Base-by-base conservation (phyloP, 2,888 invertebrate genomes). In the Linnaemya tessellans region DNA sequence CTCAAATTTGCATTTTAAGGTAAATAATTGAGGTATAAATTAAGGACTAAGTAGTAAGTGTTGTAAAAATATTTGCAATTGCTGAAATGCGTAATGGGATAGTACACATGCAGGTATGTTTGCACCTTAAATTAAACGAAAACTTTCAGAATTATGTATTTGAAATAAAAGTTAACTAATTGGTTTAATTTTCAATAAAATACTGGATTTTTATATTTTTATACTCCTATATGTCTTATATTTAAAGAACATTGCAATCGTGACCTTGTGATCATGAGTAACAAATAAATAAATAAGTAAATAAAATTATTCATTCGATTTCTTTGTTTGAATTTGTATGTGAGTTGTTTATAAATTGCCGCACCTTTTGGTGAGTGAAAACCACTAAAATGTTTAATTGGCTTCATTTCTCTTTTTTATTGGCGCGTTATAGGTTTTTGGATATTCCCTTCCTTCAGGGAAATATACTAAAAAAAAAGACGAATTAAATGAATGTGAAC, bases 231-330 rank as follows among this genome's bases (percentile, higher is more conserved):
- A 8, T n/a, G n/a, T n/a, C 3, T 49, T 5, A 49, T 20, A 60
- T 64, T 46, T 22, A 70, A 77, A 82, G 81, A 82, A 77, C 64
- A 77, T 60, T 30, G 2, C 46, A 64, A 25, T 38, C 81, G 56
- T 77, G 81, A 77, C 81, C 75, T 82, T 82, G 81, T 58, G 49
- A 3, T 68, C 60, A 77, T 77, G 68, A 77, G 75, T 82, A 70
- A 82, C 70, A 70, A 62, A 70, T 68, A 70, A 62, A 70, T 74
- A 54, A 65, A 64, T 68, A 35, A 46, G 9, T 38, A 54, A 67
- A 65, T 68, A 41, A 49, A n/a, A n/a, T 11, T 51, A 49, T 62
- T 22, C 25, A 75, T 73, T 65, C 38, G 65, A 80, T 73, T 70
- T 75, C 68, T 75, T 81, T 81, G 30, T 54, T 46, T 73, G 3